Evolutionary conservation across 2,113 vertebrate species (phyloP), one percentile per base, ranked within the genome.

Genomic region (Actinemys pallida): DNA sequence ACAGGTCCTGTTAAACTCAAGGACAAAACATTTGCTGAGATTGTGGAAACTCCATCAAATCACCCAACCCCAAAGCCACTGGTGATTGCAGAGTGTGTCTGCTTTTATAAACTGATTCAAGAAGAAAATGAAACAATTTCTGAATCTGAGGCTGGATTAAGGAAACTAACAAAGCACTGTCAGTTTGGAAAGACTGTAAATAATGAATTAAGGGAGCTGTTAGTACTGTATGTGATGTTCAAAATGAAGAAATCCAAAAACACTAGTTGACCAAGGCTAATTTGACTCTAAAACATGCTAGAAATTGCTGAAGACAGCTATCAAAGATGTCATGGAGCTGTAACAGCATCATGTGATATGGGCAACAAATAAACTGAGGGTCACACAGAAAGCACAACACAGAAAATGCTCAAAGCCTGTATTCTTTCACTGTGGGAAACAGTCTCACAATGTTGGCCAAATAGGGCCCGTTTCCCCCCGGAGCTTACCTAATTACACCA

Each of bases 391-490:
- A 81, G 25, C 5, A 25, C 27, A n/a, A 24, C 22, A 24, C 0
- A 0, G 69, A 45, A 3, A 50, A 22, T 65, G 49, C n/a, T 76
- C 81, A 78, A 65, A 79, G 45, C 14, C 4, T 9, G 17, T 0
- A 5, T 81, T 78, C 19, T 53, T 52, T 86, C 42, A 31, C 22
- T 83, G 79, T 79, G 81, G 75, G 80, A 54, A 52, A 90, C 49
- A 56, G 10, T n/a, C 56, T 47, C 22, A 56, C 65, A 85, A 14
- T 9, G 62, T n/a, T n/a, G n/a, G n/a, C n/a, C n/a, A n/a, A n/a
- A n/a, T n/a, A n/a, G n/a, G n/a, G n/a, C n/a, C n/a, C n/a, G n/a
- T n/a, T n/a, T n/a, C n/a, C n/a, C n/a, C n/a, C n/a, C n/a, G n/a
- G n/a, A n/a, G n/a, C n/a, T n/a, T n/a, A n/a, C n/a, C n/a, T n/a